phyloP scores from a whole-genome alignment of 2,888 invertebrate genomes.

The Ormyrus labotus region DNA sequence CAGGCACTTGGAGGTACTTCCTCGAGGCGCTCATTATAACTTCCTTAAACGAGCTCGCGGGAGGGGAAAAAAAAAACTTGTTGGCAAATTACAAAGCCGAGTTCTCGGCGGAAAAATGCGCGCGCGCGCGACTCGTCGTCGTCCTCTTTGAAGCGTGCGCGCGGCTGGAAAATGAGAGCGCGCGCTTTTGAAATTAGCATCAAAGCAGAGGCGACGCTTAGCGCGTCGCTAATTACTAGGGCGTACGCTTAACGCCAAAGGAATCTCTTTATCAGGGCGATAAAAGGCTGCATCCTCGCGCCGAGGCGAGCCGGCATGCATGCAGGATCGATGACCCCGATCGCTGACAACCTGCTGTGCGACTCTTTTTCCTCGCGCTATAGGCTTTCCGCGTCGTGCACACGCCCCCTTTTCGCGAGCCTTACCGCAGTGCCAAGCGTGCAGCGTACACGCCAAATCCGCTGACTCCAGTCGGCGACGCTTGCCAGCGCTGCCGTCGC shows the following conservation, averaged over 20 bases:
- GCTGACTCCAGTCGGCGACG: no score
- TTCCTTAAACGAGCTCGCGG: no score
- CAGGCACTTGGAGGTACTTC: no score
- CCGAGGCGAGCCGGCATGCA: constrained; percentile 9
- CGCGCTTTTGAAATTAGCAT: constrained; percentile 44
- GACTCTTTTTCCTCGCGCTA: neutral
- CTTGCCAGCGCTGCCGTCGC: no score
- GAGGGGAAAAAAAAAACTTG: no score
- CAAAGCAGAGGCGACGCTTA: constrained; percentile 27
- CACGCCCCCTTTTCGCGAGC: no score
- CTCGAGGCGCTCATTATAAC: no score
- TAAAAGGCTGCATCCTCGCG: neutral
- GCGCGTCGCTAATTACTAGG: constrained; percentile 44
- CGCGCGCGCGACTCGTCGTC: neutral
- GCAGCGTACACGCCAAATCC: no score
- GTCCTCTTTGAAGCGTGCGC: neutral
- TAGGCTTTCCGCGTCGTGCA: no score
- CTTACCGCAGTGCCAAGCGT: no score
- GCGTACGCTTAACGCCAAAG: constrained; percentile 7
- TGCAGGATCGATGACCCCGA: constrained; percentile 72
- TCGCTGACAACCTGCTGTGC: constrained; percentile 62
- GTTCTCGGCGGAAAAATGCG: no score
- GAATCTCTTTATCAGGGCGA: constrained; percentile 1
- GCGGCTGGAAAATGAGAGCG: neutral
- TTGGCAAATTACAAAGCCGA: no score